These are phyloP conservation scores for Chelonia mydas DNA, from an alignment of 2,797 vertebrate genomes.

Conservation along the genomic window DNA sequence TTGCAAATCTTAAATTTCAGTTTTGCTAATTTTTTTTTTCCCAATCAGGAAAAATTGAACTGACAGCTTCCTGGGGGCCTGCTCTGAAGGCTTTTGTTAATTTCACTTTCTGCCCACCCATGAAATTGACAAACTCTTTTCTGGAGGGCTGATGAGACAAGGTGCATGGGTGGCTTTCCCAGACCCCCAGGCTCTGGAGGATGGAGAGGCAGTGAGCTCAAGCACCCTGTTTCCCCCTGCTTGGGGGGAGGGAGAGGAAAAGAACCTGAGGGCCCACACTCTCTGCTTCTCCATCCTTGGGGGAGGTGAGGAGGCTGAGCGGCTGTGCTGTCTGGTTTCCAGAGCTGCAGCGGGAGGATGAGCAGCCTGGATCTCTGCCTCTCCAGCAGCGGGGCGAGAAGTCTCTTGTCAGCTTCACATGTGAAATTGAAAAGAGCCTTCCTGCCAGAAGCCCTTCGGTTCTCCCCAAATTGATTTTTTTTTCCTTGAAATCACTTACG, in stretches of 20 bases:
- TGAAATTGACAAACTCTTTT: background rate
- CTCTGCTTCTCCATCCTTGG: background rate
- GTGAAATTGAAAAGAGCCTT: background rate
- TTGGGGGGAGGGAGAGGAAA: background rate
- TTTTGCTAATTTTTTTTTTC: too few relatives aligned
- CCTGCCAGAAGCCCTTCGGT: background rate
- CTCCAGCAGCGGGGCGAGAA: background rate
- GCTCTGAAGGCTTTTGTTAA: background rate
- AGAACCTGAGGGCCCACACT: background rate
- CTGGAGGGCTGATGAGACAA: background rate
- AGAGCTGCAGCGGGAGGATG: background rate
- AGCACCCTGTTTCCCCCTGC: background rate
- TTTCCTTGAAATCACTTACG: too few relatives aligned
- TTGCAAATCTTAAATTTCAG: background rate
- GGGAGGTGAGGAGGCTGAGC: too few relatives aligned
- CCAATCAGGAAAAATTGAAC: background rate
- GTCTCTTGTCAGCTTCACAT: background rate
- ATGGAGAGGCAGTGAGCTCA: background rate
- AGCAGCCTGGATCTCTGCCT: background rate
- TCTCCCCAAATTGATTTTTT: background rate
- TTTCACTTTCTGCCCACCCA: background rate
- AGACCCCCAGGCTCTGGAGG: background rate
- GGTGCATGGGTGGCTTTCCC: background rate
- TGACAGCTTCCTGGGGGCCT: background rate
- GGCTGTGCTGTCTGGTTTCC: background rate